Conservation (phyloP, 92 coral and sea anemone genomes). For the Chrysogorgia sp. region DNA sequence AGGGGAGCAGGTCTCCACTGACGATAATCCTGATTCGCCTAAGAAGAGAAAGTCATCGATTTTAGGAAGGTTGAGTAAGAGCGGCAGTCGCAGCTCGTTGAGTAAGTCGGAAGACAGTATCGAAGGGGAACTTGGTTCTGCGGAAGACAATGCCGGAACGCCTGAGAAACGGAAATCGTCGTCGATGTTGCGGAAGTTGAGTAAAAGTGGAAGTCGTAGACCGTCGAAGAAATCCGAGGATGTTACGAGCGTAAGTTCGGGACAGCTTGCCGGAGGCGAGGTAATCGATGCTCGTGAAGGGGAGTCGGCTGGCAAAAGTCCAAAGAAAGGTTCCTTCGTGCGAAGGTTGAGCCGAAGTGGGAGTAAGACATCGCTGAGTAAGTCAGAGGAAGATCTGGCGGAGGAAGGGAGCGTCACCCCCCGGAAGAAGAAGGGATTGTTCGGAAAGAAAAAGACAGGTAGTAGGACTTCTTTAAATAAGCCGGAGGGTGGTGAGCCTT, state of each 20-base stretch:
- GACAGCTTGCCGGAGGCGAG: neutral
- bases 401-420: slow-evolving; percentile 12
- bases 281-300: too few species aligned
- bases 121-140: neutral
- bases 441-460: slow-evolving; percentile 37
- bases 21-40: slow-evolving; percentile 7
- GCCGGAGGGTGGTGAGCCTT: neutral
- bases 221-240: slow-evolving; percentile 19
- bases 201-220: slow-evolving; percentile 28
- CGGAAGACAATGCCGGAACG: neutral
- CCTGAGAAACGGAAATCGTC: slow-evolving; percentile 8
- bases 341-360: slow-evolving; percentile 17
- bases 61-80: slow-evolving; percentile 10
- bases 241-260: neutral
- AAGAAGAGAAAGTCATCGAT: slow-evolving; percentile 4
- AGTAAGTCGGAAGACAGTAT: slow-evolving; percentile 43
- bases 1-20: neutral
- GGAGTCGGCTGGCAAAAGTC: neutral
- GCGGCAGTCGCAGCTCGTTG: slow-evolving; percentile 1
- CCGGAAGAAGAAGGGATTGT: slow-evolving; percentile 26
- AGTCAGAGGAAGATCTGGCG: neutral
- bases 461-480: slow-evolving; percentile 15
- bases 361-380: slow-evolving; percentile 9
- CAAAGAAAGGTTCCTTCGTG: neutral
- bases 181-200: slow-evolving; percentile 12